A percentile compares a stretch with the other conserved stretches of the same genome.
Conservation (phyloP, 2,888 invertebrate genomes). For the Eudemis profundana region DNA sequence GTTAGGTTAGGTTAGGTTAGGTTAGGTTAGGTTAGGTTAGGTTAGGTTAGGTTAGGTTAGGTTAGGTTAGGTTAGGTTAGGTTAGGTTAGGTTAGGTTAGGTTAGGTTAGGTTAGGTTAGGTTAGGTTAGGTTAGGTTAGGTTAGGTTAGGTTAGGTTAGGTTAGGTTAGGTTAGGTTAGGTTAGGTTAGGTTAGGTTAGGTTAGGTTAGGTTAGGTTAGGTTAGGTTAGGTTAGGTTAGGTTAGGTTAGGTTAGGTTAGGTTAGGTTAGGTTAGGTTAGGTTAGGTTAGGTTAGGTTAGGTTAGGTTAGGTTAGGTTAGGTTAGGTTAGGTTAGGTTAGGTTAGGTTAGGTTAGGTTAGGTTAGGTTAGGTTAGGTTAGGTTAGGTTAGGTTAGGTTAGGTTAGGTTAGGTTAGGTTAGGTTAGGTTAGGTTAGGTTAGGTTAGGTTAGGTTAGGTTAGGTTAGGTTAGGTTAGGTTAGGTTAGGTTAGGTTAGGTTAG, state of each 20-base stretch:
- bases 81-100: slow-evolving; percentile 11
- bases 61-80: slow-evolving; percentile 11
- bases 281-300: slow-evolving; percentile 4
- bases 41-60: slow-evolving; percentile 11
- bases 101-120: slow-evolving; percentile 10
- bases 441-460: slow-evolving; percentile 4
- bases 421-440: slow-evolving; percentile 4
- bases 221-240: slow-evolving; percentile 4
- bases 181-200: slow-evolving; percentile 4
- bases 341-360: slow-evolving; percentile 4
- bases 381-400: slow-evolving; percentile 4
- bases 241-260: slow-evolving; percentile 4
- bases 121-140: slow-evolving; percentile 4
- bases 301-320: slow-evolving; percentile 4
- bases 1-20: slow-evolving; percentile 11
- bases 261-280: slow-evolving; percentile 4
- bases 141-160: slow-evolving; percentile 4
- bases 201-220: slow-evolving; percentile 4
- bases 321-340: slow-evolving; percentile 4
- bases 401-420: slow-evolving; percentile 4
- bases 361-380: slow-evolving; percentile 4
- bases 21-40: slow-evolving; percentile 11
- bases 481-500: slow-evolving; percentile 4
- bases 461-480: slow-evolving; percentile 4
- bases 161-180: slow-evolving; percentile 4